phyloP scores from a whole-genome alignment of 2,797 vertebrate species.

The Gallirallus australis region DNA sequence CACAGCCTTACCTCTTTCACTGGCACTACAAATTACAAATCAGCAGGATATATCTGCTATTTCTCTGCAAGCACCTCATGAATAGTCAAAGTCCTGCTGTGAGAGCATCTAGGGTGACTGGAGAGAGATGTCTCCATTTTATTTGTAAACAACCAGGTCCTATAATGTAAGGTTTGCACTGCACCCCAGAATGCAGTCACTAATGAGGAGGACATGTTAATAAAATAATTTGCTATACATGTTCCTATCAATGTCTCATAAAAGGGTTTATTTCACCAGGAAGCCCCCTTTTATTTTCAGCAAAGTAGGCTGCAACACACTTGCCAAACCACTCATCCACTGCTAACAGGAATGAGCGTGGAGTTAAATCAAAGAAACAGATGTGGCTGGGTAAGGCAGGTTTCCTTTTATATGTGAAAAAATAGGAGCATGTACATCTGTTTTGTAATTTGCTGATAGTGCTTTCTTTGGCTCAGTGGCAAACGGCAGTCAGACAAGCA shows the following conservation, averaged over 20 bases:
- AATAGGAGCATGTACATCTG: not conserved
- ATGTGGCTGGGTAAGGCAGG: conserved; percentile 19
- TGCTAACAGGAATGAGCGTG: not conserved
- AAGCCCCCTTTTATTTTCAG: not conserved
- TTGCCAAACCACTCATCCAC: not conserved
- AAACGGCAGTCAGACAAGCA: conserved; percentile 23
- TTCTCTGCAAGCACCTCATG: not conserved
- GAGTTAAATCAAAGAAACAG: conserved; percentile 40
- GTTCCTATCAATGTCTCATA: not conserved
- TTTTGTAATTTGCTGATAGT: conserved; percentile 5
- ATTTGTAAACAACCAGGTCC: not conserved
- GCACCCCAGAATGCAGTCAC: not conserved
- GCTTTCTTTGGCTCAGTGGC: conserved; percentile 37
- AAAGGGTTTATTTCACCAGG: not conserved
- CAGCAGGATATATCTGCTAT: not conserved
- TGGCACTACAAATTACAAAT: not conserved
- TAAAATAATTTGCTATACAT: not conserved
- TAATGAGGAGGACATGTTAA: not conserved
- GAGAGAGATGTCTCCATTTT: not conserved
- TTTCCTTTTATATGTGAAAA: not conserved
- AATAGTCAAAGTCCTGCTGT: not conserved
- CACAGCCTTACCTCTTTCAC: not conserved
- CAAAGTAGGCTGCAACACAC: not conserved
- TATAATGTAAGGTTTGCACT: not conserved
- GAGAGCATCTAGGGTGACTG: not conserved